Conservation (phyloP, 2,888 invertebrate genomes). For the Lathronympha strigana region DNA sequence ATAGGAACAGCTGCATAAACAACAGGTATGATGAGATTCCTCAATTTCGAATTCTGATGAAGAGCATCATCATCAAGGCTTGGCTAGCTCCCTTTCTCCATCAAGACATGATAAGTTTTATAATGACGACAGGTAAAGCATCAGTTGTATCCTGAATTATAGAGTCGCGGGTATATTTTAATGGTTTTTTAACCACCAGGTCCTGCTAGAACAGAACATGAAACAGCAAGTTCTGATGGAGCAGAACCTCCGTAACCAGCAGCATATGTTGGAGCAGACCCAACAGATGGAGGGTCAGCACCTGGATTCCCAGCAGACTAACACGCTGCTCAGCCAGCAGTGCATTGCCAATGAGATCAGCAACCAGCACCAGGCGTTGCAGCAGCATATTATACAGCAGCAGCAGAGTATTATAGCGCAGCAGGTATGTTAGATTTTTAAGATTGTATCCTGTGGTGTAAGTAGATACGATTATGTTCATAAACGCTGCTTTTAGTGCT, state of each 20-base stretch:
- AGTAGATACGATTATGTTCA: no score
- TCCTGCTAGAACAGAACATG: conserved; percentile 65
- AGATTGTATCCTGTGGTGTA: no score
- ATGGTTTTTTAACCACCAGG: conserved; percentile 5
- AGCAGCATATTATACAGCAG: conserved; percentile 81
- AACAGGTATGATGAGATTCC: conserved; percentile 32
- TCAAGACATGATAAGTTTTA: not conserved
- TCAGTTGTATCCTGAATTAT: not conserved
- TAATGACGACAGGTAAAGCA: not conserved
- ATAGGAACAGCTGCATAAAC: conserved; percentile 39
- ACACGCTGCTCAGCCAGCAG: conserved; percentile 64
- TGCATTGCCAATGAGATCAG: conserved; percentile 65
- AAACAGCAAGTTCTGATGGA: conserved; percentile 76
- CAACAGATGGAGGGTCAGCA: conserved; percentile 66
- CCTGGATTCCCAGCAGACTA: conserved; percentile 66
- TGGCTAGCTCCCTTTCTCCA: not conserved
- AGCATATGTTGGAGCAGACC: conserved; percentile 71
- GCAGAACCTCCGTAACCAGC: conserved; percentile 78
- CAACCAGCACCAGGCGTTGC: conserved; percentile 79
- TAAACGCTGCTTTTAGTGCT: no score
- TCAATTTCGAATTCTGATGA: not conserved
- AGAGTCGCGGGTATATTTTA: not conserved
- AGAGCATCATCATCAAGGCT: not conserved
- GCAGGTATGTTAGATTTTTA: conserved; percentile 48
- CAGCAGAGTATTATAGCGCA: conserved; percentile 78